Conservation (phyloP, 2,888 invertebrate genomes). For the Macrophya annulata region DNA sequence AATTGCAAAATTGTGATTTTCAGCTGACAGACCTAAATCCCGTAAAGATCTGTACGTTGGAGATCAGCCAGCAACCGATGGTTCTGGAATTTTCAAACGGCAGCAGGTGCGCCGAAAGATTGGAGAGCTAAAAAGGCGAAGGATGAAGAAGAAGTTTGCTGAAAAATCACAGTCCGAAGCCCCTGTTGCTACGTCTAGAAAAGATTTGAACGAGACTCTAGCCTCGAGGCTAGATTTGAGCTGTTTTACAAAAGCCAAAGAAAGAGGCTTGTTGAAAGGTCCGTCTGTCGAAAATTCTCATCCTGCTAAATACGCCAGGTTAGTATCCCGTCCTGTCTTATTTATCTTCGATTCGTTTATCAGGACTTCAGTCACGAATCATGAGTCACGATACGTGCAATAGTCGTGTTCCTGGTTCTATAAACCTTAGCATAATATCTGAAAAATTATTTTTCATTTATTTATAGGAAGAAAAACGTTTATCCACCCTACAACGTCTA, state of each 20-base stretch:
- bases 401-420: not conserved
- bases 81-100: slow-evolving; percentile 55
- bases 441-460: slow-evolving; percentile 44
- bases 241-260: slow-evolving; percentile 69
- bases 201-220: slow-evolving; percentile 71
- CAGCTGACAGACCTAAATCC: slow-evolving; percentile 49
- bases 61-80: slow-evolving; percentile 62
- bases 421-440: not conserved
- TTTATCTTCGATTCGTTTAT: not conserved
- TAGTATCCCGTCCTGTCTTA: not conserved
- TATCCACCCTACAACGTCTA: slow-evolving; percentile 79
- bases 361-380: slow-evolving; percentile 8
- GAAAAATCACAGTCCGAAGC: slow-evolving; percentile 64
- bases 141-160: slow-evolving; percentile 61
- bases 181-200: slow-evolving; percentile 59
- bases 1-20: not conserved
- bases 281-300: slow-evolving; percentile 70
- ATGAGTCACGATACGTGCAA: not conserved
- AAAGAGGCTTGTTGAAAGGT: slow-evolving; percentile 70
- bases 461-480: slow-evolving; percentile 69
- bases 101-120: slow-evolving; percentile 63
- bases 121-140: slow-evolving; percentile 65
- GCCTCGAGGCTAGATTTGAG: slow-evolving; percentile 71
- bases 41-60: slow-evolving; percentile 68
- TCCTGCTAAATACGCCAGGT: slow-evolving; percentile 71